Evolutionary conservation across 2,113 vertebrate genomes (phyloP).

Genomic region (Anolis carolinensis): DNA sequence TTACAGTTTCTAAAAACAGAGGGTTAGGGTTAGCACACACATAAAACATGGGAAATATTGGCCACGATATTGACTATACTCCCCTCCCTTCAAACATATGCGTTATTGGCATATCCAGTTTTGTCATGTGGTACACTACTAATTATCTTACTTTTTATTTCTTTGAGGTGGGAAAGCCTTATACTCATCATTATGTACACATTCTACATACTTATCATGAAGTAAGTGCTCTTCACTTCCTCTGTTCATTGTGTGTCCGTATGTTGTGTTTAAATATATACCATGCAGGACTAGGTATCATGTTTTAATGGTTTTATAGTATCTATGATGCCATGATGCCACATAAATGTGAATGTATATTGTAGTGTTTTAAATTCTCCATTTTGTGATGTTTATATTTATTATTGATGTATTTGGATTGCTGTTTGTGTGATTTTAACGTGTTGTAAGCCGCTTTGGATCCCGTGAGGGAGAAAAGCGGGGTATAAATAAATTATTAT

Average conservation of each 20-base stretch:
- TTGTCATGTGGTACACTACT: constrained; percentile 58
- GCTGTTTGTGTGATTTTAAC: no score
- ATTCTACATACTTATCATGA: constrained; percentile 97
- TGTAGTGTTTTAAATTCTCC: no score
- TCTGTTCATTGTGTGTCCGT: constrained; percentile 29
- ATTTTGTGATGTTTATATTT: no score
- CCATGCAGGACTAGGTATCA: no score
- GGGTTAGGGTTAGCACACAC: not conserved
- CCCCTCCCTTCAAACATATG: not conserved
- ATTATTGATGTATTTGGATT: no score
- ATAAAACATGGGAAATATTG: not conserved
- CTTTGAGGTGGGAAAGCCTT: constrained; percentile 95
- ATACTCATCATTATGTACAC: constrained; percentile 92
- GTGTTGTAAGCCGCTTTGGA: no score
- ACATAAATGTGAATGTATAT: no score
- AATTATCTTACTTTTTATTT: constrained; percentile 58
- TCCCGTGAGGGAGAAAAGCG: no score
- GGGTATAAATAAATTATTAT: no score
- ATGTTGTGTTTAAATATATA: constrained; percentile 30
- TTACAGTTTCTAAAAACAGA: not conserved
- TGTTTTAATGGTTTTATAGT: no score
- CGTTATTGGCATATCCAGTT: constrained; percentile 8
- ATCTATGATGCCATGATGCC: no score
- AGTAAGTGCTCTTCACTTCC: constrained; percentile 80
- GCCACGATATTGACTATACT: not conserved